Conservation (phyloP, 2,797 vertebrate species). For the Gadopsis marmoratus region DNA sequence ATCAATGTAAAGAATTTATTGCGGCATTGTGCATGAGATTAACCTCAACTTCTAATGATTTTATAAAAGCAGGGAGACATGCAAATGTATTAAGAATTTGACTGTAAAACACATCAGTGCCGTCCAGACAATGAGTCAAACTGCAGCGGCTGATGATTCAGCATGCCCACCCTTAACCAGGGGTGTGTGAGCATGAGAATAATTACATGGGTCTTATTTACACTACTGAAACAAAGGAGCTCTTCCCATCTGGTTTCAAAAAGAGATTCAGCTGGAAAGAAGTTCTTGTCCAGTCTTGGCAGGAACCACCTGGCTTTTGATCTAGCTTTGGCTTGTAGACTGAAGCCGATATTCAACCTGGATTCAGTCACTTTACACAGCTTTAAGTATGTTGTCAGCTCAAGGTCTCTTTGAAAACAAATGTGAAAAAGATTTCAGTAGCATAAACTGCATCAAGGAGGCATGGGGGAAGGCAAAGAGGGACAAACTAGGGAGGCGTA, state of each 20-base stretch:
- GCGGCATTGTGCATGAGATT: not conserved
- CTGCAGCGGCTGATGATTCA: conserved; percentile 61
- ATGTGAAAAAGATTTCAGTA: conserved; percentile 25
- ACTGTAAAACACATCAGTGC: not conserved
- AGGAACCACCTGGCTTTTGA: conserved; percentile 38
- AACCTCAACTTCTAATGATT: not conserved
- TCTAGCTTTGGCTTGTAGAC: conserved; percentile 16
- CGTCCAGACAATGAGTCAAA: conserved; percentile 45
- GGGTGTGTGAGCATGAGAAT: conserved; percentile 41
- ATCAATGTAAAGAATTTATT: not conserved
- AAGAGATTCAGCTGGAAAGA: conserved; percentile 34
- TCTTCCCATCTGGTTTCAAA: conserved; percentile 56
- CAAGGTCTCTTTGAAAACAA: conserved; percentile 37
- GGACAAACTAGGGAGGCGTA: conserved; percentile 34
- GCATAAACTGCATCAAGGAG: conserved; percentile 21
- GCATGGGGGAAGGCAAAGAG: conserved; percentile 7
- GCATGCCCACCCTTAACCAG: conserved; percentile 53
- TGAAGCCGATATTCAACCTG: conserved; percentile 39
- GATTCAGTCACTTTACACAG: conserved; percentile 1
- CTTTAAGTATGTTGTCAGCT: conserved; percentile 14
- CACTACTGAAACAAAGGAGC: conserved; percentile 50
- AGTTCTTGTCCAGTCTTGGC: conserved; percentile 1
- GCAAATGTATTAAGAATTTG: not conserved
- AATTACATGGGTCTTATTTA: conserved; percentile 44
- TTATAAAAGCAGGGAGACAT: not conserved